Conservation (phyloP, 2,113 vertebrate species). For the Caloenas nicobarica region DNA sequence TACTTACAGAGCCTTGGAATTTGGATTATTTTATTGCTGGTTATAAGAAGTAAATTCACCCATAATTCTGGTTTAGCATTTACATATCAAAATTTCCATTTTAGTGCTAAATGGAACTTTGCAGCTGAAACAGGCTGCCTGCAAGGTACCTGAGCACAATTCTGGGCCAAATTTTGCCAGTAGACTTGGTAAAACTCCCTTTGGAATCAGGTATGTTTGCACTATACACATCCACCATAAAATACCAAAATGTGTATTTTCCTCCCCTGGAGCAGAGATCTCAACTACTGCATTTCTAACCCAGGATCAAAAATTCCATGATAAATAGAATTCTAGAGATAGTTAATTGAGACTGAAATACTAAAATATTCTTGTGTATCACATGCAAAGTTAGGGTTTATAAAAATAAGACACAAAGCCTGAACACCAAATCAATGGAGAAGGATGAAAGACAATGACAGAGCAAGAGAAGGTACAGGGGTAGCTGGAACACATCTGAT, state of each 20-base stretch:
- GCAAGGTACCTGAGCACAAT: not conserved
- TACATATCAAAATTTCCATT: not conserved
- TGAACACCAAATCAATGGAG: not conserved
- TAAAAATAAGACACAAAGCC: not conserved
- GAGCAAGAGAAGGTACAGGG: not conserved
- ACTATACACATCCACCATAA: not conserved
- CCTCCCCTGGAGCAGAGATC: not conserved
- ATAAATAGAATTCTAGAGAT: not conserved
- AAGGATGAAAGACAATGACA: not conserved
- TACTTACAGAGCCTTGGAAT: not conserved
- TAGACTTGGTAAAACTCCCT: not conserved
- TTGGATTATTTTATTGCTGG: not conserved
- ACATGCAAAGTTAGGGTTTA: not conserved
- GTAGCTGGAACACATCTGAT: not conserved
- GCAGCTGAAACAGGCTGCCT: not conserved
- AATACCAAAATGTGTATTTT: not conserved
- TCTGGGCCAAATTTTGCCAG: not conserved
- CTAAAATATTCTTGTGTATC: not conserved
- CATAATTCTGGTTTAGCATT: not conserved
- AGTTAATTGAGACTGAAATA: not conserved
- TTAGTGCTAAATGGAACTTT: not conserved
- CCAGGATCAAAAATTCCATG: not conserved
- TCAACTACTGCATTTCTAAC: not conserved
- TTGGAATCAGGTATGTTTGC: not conserved
- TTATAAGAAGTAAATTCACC: not conserved